phyloP scores from a whole-genome alignment of 2,888 invertebrate genomes.

The Drosophila quinaria region DNA sequence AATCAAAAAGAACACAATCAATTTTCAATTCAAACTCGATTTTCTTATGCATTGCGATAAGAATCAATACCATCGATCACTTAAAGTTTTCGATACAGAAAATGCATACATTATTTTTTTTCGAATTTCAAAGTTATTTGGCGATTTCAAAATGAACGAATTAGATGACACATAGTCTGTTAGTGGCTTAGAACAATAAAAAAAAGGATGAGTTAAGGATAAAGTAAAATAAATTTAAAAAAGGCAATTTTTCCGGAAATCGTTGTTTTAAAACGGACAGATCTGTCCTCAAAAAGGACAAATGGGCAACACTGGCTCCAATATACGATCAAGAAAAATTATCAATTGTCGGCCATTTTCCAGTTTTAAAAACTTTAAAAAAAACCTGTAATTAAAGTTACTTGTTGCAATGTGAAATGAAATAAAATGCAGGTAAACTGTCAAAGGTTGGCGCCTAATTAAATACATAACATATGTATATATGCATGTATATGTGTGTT shows the following conservation, averaged over 20 bases:
- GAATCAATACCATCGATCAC: not conserved
- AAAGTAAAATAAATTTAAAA: too few species aligned
- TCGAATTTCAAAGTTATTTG: too few species aligned
- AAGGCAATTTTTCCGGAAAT: too few species aligned
- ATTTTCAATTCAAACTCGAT: not conserved
- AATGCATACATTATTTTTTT: too few species aligned
- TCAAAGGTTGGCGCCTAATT: constrained; percentile 28
- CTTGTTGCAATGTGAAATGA: too few species aligned
- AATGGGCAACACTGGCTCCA: too few species aligned
- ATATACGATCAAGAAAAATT: not conserved
- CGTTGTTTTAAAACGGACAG: too few species aligned
- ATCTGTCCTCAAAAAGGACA: too few species aligned
- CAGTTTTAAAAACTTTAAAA: not conserved
- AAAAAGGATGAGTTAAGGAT: too few species aligned
- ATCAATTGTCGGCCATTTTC: not conserved
- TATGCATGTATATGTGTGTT: constrained; percentile 21
- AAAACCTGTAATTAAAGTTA: not conserved
- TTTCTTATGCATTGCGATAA: not conserved
- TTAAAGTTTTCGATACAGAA: not conserved
- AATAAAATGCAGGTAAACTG: constrained; percentile 5
- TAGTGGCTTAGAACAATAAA: too few species aligned
- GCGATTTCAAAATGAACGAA: too few species aligned
- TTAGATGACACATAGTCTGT: too few species aligned
- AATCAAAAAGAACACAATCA: not conserved
- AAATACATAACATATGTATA: constrained; percentile 7